Percentiles rank a stretch among this genome's conserved stretches.
Evolutionary conservation across 2,113 vertebrate species (phyloP).

Genomic region (Nothoprocta pentlandii): DNA sequence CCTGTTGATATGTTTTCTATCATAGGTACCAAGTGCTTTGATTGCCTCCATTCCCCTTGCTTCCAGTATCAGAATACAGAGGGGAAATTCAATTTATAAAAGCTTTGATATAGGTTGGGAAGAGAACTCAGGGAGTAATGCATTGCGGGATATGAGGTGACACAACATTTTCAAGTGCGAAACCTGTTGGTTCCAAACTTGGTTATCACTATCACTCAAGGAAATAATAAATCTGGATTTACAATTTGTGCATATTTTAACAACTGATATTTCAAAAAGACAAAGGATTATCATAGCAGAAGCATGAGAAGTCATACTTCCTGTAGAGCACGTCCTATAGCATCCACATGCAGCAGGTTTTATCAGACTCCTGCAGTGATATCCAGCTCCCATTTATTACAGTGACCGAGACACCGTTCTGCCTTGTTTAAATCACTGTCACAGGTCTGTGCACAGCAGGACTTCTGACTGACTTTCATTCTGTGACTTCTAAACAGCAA

Average conservation of each 20-base stretch:
- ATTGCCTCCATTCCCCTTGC: neutral
- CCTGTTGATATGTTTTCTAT: neutral
- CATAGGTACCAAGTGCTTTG: neutral
- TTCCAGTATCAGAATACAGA: neutral
- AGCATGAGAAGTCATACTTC: neutral
- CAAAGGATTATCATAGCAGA: neutral
- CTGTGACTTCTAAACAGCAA: neutral
- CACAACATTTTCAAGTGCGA: neutral
- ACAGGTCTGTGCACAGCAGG: neutral
- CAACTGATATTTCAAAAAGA: neutral
- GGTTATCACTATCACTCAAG: neutral
- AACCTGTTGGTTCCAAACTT: neutral
- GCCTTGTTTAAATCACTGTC: neutral
- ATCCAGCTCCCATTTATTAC: neutral
- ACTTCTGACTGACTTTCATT: neutral
- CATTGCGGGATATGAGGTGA: neutral
- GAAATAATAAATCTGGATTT: neutral
- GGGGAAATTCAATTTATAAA: neutral
- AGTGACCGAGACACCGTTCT: neutral
- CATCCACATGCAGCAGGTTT: neutral
- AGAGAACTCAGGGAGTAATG: neutral
- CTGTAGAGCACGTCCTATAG: neutral
- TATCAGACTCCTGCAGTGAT: neutral
- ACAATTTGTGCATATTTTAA: neutral
- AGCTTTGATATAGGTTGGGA: neutral